Evolutionary conservation across 2,113 vertebrate genomes (phyloP).

Genomic region (Gymnogyps californianus): DNA sequence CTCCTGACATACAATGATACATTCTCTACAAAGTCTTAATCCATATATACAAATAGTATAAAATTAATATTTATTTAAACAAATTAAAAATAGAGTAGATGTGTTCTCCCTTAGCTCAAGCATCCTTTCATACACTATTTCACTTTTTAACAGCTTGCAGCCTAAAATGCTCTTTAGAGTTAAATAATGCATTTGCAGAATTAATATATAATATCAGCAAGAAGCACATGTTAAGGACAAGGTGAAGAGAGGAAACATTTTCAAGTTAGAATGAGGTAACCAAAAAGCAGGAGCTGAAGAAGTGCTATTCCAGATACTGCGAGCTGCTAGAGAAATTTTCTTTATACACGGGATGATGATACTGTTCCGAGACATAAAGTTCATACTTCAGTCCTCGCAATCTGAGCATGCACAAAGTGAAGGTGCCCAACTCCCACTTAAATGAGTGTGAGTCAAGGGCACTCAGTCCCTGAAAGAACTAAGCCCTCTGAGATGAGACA

Average conservation of each 20-base stretch:
- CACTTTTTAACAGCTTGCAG: background rate
- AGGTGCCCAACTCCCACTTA: background rate
- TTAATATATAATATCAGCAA: constrained; percentile 12
- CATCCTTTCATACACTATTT: background rate
- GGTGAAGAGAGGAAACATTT: background rate
- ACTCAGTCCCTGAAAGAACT: background rate
- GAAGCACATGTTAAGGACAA: background rate
- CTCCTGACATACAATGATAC: background rate
- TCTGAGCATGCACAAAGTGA: background rate
- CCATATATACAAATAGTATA: background rate
- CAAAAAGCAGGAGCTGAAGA: background rate
- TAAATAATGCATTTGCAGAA: constrained; percentile 28
- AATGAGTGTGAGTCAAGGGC: background rate
- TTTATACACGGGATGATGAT: background rate
- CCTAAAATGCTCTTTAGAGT: background rate
- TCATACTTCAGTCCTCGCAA: background rate
- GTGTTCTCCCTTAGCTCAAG: background rate
- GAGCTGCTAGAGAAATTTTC: background rate
- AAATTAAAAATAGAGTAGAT: background rate
- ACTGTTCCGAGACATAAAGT: background rate
- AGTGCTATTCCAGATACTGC: background rate
- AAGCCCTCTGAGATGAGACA: background rate
- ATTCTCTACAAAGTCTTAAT: background rate
- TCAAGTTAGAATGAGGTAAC: background rate
- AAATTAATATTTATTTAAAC: background rate